These are phyloP conservation scores for Caerostris darwini DNA, from an alignment of 1,140 invertebrate species.

Conservation along the genomic window DNA sequence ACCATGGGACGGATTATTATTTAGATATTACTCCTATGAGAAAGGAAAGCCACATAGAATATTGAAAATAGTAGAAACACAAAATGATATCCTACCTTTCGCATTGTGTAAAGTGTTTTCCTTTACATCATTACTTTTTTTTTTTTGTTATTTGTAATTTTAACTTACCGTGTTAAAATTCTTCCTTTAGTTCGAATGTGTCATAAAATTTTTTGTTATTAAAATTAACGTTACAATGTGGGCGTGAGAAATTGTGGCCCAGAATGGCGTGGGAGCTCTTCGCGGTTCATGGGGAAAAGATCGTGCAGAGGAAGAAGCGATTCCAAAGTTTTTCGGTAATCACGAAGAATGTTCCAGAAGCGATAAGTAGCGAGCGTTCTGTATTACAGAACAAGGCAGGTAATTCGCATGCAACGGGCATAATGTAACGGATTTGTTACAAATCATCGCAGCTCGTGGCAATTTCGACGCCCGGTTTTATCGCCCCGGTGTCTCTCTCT, in stretches of 20 bases:
- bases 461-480: slow-evolving; percentile 75
- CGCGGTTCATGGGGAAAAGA: not conserved
- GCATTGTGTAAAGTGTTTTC: too few species aligned
- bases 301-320: slow-evolving; percentile 59
- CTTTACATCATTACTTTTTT: too few species aligned
- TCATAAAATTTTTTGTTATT: too few species aligned
- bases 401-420: slow-evolving; percentile 77
- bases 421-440: slow-evolving; percentile 78
- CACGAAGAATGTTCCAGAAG: slow-evolving; percentile 72
- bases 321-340: slow-evolving; percentile 76
- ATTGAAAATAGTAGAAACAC: too few species aligned
- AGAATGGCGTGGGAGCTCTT: slow-evolving; percentile 32
- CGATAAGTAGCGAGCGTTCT: slow-evolving; percentile 77
- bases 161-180: too few species aligned
- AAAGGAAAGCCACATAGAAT: too few species aligned
- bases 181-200: too few species aligned
- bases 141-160: too few species aligned
- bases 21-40: too few species aligned
- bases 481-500: slow-evolving; percentile 66
- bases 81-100: too few species aligned
- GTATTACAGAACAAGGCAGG: slow-evolving; percentile 77
- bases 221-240: too few species aligned
- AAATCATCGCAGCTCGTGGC: slow-evolving; percentile 75
- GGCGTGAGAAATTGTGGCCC: slow-evolving; percentile 7
- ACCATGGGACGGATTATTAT: too few species aligned